These are phyloP conservation scores for Stenopsyche tienmushanensis DNA, from an alignment of 1,140 invertebrate genomes.

Conservation along the genomic window DNA sequence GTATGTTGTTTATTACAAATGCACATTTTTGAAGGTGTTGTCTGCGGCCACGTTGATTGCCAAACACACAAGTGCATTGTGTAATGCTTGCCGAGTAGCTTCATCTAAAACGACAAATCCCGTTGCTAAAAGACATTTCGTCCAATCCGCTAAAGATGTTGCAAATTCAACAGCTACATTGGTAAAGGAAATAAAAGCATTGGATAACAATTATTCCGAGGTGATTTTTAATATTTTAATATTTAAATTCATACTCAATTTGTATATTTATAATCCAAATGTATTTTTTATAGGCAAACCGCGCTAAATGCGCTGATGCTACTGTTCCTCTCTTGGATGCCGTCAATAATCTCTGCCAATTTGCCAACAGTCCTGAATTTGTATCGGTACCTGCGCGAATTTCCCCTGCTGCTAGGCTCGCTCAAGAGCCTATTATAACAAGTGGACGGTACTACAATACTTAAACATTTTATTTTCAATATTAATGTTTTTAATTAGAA, in stretches of 20 bases:
- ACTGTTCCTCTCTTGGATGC: constrained; percentile 87
- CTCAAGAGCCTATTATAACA: constrained; percentile 85
- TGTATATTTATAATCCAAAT: constrained; percentile 8
- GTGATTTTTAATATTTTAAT: constrained; percentile 41
- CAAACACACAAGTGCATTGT: constrained; percentile 93
- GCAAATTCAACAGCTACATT: constrained; percentile 93
- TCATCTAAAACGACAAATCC: constrained; percentile 91
- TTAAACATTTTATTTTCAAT: constrained; percentile 7
- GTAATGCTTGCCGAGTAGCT: constrained; percentile 90
- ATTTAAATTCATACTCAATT: not conserved
- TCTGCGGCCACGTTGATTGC: constrained; percentile 92
- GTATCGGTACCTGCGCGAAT: constrained; percentile 89
- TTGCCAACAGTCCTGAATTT: constrained; percentile 92
- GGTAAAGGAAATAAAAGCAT: constrained; percentile 92
- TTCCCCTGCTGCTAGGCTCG: constrained; percentile 69
- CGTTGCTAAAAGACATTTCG: constrained; percentile 93
- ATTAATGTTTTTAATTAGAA: not conserved
- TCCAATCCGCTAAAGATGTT: constrained; percentile 96
- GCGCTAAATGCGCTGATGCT: constrained; percentile 74
- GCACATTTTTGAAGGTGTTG: too few species aligned
- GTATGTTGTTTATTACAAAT: constrained; percentile 32
- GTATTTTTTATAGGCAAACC: constrained; percentile 51
- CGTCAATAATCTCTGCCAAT: constrained; percentile 89
- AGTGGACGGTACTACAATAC: constrained; percentile 63
- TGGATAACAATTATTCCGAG: constrained; percentile 82